These are phyloP conservation scores for Dyspetes luteomarginatus DNA, from an alignment of 2,888 invertebrate genomes.

Conservation along the genomic window DNA sequence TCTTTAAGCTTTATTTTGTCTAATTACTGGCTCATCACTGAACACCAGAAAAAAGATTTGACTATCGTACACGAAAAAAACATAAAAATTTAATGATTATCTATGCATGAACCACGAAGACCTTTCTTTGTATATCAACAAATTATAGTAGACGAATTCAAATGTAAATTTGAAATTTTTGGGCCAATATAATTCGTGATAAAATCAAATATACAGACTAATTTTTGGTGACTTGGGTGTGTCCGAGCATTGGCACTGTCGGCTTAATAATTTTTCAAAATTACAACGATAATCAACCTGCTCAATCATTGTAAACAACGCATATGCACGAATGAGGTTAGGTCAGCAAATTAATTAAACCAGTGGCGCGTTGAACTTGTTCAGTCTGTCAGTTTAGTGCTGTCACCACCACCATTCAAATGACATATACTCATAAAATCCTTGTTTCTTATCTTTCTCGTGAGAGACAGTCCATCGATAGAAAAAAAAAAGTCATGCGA, in stretches of 20 bases:
- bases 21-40: too few species aligned
- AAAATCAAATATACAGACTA: too few species aligned
- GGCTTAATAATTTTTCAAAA: background rate
- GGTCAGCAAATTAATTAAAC: background rate
- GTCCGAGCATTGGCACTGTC: background rate
- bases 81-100: too few species aligned
- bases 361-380: background rate
- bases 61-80: too few species aligned
- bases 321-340: background rate
- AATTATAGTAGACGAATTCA: too few species aligned
- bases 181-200: too few species aligned
- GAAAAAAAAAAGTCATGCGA: background rate
- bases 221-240: too few species aligned
- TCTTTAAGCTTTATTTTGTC: too few species aligned
- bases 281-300: slow-evolving; percentile 23
- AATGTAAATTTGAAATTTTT: too few species aligned
- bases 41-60: too few species aligned
- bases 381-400: background rate
- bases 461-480: background rate
- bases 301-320: slow-evolving; percentile 28
- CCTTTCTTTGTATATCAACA: too few species aligned
- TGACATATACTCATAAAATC: background rate
- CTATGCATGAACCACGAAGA: too few species aligned
- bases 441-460: background rate
- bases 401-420: slow-evolving; percentile 4